Base-by-base conservation (phyloP, 2,888 invertebrate genomes). In the Phengaris alcon region DNA sequence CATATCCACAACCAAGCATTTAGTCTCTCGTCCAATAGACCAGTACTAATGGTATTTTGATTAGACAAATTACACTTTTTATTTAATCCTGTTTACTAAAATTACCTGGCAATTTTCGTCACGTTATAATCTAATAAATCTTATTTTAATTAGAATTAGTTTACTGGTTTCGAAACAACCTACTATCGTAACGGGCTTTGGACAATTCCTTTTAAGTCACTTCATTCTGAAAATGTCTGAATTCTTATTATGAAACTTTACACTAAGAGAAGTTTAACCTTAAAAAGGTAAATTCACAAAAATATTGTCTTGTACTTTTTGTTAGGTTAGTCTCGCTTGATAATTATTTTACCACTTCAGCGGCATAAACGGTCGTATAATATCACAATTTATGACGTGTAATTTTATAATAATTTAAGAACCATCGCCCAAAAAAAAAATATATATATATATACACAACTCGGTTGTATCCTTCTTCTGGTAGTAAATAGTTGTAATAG, bases 41-140 rank as follows among this genome's bases (percentile, higher is more conserved):
- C 82, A 82, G 82, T 80, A 82, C 90, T 92, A 92, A 92, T 92
- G 90, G 84, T 79, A 79, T 88, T 91, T 91, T 91, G 91, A 92
- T 92, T 90, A 88, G 85, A 83, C 83, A 84, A 87, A 89, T 88
- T 89, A 89, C 73, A 81, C 83, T 87, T 87, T 88, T 88, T 88
- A 85, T 84, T 81, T 83, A 85, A 84, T 85, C 82, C 52, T 51
- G 15, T 9, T 51, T 48, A 22, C 15, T 6, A 10, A 13, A 2
- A 52, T 52, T 54, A 48, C 12, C 6, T 72, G 78, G 76, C 79
- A 81, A 80, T 79, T 78, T 79, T 70, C 76, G 84, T 87, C 87
- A 89, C 88, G 87, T 84, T 83, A 87, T 85, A 80, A 74, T 79
- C 81, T 82, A 80, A 81, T 83, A 79, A 77, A 82, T 82, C 83